Conservation (phyloP, 2,113 vertebrate genomes). For the Hypocryptadius cinnamomeus region DNA sequence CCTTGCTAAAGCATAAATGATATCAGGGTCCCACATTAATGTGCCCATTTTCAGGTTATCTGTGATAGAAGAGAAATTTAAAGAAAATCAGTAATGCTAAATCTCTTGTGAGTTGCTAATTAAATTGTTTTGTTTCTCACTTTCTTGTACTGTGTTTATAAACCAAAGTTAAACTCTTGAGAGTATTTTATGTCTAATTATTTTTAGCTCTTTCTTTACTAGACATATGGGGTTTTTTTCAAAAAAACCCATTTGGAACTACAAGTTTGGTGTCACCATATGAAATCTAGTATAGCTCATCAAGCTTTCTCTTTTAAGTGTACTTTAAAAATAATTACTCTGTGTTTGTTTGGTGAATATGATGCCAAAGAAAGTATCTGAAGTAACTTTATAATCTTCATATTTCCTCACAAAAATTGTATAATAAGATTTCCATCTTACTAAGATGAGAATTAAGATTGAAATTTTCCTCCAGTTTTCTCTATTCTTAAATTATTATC, state of each 20-base stretch:
- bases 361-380: slow-evolving; percentile 47
- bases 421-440: neutral
- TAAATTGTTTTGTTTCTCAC: neutral
- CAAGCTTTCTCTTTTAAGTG: neutral
- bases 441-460: neutral
- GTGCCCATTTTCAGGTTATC: neutral
- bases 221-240: neutral
- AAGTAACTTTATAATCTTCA: neutral
- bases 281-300: neutral
- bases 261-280: neutral
- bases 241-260: neutral
- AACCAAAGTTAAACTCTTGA: slow-evolving; percentile 5
- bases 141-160: slow-evolving; percentile 18
- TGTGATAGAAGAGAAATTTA: neutral
- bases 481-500: neutral
- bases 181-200: neutral
- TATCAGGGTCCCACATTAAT: neutral
- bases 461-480: neutral
- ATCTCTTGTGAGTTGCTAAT: neutral
- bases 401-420: neutral
- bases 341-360: neutral
- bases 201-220: slow-evolving; percentile 7
- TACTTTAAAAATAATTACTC: neutral
- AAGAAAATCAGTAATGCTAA: neutral
- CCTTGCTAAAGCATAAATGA: neutral